Percentiles rank a stretch among this genome's conserved stretches.
These are phyloP conservation scores for Meiosimyza decipiens DNA, from an alignment of 2,888 invertebrate genomes.

Conservation along the genomic window DNA sequence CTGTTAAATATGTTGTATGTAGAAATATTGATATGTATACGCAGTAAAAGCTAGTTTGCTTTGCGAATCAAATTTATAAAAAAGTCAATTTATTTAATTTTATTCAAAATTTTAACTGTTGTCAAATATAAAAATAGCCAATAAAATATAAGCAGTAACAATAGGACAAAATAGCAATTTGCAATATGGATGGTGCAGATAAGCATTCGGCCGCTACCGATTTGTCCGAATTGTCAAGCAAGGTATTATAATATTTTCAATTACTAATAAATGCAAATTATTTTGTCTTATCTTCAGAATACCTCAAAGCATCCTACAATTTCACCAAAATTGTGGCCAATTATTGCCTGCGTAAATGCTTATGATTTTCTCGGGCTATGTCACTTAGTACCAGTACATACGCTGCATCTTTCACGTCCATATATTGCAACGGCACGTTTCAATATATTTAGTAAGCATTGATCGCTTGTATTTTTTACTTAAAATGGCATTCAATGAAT, in stretches of 20 bases:
- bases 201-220: neutral
- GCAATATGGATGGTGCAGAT: constrained; percentile 1
- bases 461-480: neutral
- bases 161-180: neutral
- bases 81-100: neutral
- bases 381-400: constrained; percentile 51
- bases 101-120: constrained; percentile 17
- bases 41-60: no score
- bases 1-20: no score
- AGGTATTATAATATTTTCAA: neutral
- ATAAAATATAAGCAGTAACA: constrained; percentile 1
- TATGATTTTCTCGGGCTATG: constrained; percentile 52
- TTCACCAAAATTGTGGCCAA: constrained; percentile 45
- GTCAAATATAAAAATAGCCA: constrained; percentile 7
- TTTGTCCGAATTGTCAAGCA: neutral
- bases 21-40: no score
- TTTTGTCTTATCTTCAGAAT: neutral
- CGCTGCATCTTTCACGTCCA: constrained; percentile 49
- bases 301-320: neutral
- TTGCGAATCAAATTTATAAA: neutral
- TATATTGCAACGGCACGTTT: constrained; percentile 46
- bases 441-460: constrained; percentile 40
- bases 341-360: constrained; percentile 48
- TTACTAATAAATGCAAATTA: neutral
- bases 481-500: neutral